Base-by-base conservation (phyloP, 2,113 vertebrate genomes). In the Coturnix japonica region DNA sequence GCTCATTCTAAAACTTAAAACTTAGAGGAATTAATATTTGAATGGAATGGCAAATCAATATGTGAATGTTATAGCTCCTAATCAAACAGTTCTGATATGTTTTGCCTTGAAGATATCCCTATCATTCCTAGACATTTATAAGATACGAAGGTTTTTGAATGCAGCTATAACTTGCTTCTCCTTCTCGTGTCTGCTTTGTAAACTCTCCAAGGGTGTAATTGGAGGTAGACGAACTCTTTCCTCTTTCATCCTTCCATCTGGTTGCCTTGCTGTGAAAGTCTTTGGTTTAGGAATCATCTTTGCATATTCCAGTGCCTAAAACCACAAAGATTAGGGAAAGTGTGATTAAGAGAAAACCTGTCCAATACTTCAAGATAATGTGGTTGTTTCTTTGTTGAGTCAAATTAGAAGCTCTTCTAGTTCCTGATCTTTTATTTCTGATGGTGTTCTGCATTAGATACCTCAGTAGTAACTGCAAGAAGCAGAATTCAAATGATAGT, bases 221-320 rank as follows among this genome's bases (percentile, higher is more conserved):
- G 97, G 95, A 61, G 97, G 96, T 2, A n/a, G n/a, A n/a, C n/a
- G n/a, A n/a, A n/a, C 44, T 31, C n/a, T 94, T 28, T 85, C 89
- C 17, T 88, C 60, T 65, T 86, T 94, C 20, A 33, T 44, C 35
- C 92, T 86, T 31, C 95, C 91, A 2, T 83, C 81, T 37, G 67
- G 85, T 26, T 33, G 71, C 44, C 89, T 97, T 2, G 82, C 14
- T 0, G 81, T 64, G 44, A 84, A 81, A 30, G 85, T 75, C 73
- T 96, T 97, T 11, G 98, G 99, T 95, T 97, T 98, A 6, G 97
- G 97, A 54, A 99, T 98, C 30, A 95, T 98, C 97, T 98, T 99
- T 39, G 98, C 98, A 14, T 99, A 99, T 84, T 99, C 98, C 95
- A 99, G 96, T 22, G 98, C 98, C 99, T 99, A 63, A 65, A 90